Evolutionary conservation across 1,140 invertebrate species (phyloP).

Genomic region (Diachasma alloeum): DNA sequence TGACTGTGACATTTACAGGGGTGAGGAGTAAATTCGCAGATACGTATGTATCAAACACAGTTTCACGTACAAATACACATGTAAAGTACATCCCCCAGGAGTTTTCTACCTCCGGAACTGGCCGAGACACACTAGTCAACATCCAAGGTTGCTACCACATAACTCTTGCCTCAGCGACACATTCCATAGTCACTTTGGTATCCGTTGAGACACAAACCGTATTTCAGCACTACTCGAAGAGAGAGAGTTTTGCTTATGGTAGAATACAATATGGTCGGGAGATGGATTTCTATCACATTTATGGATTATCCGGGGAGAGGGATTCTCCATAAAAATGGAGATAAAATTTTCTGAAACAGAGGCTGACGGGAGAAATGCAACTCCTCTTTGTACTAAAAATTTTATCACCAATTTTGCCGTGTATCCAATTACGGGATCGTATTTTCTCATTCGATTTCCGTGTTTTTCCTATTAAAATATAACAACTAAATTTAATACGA

Average conservation of each 20-base stretch:
- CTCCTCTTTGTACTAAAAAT: background rate
- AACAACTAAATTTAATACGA: no score
- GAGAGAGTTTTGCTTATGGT: background rate
- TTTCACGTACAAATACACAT: conserved; percentile 7
- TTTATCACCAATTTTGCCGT: background rate
- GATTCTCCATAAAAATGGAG: background rate
- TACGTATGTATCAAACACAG: background rate
- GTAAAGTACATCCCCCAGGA: conserved; percentile 10
- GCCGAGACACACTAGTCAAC: conserved; percentile 20
- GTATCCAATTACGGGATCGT: no score
- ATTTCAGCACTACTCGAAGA: background rate
- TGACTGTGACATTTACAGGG: conserved; percentile 11
- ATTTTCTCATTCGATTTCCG: no score
- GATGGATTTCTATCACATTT: background rate
- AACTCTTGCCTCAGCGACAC: conserved; percentile 27
- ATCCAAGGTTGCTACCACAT: conserved; percentile 20
- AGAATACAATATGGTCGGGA: background rate
- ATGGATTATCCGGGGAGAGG: background rate
- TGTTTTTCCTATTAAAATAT: no score
- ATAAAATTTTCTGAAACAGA: background rate
- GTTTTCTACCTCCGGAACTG: conserved; percentile 12
- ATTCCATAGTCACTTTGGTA: conserved; percentile 20
- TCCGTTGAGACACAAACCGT: background rate
- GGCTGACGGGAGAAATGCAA: background rate
- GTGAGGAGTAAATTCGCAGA: conserved; percentile 7